These are phyloP conservation scores for Physocephala rufipes DNA, from an alignment of 2,888 invertebrate species.

Conservation along the genomic window DNA sequence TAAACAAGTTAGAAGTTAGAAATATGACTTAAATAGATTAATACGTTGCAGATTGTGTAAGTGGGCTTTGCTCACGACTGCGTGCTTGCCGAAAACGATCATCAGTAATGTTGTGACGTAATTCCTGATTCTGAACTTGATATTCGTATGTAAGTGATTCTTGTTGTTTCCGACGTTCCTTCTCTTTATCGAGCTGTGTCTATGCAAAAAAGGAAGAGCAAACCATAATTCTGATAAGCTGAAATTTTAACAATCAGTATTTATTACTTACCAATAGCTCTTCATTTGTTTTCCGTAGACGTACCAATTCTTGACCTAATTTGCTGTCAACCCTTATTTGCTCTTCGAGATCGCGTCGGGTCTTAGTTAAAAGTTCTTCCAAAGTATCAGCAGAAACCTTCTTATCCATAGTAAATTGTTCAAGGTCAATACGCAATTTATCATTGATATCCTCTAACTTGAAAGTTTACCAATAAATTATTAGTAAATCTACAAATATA, in stretches of 20 bases:
- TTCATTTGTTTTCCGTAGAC: constrained; percentile 54
- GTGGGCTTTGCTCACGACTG: constrained; percentile 51
- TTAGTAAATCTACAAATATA: neutral
- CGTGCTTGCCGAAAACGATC: constrained; percentile 62
- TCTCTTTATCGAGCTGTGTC: constrained; percentile 57
- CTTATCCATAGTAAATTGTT: constrained; percentile 49
- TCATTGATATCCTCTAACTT: constrained; percentile 68
- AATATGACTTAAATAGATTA: neutral
- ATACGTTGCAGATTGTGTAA: constrained; percentile 36
- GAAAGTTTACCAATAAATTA: neutral
- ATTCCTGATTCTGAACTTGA: constrained; percentile 59
- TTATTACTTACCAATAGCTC: constrained; percentile 53
- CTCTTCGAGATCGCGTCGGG: constrained; percentile 70
- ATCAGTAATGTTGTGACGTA: constrained; percentile 60
- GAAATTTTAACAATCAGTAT: neutral
- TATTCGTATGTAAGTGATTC: constrained; percentile 58
- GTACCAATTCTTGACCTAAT: constrained; percentile 57
- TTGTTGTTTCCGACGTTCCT: constrained; percentile 53
- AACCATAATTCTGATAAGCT: neutral
- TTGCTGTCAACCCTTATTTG: constrained; percentile 55
- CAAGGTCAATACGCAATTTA: constrained; percentile 61
- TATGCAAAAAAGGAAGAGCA: constrained; percentile 42
- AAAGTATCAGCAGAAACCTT: constrained; percentile 68
- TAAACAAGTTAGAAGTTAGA: neutral
- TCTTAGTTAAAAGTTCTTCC: constrained; percentile 69